phyloP scores from a whole-genome alignment of 2,888 invertebrate species.

The Drosophila nigritarsus region DNA sequence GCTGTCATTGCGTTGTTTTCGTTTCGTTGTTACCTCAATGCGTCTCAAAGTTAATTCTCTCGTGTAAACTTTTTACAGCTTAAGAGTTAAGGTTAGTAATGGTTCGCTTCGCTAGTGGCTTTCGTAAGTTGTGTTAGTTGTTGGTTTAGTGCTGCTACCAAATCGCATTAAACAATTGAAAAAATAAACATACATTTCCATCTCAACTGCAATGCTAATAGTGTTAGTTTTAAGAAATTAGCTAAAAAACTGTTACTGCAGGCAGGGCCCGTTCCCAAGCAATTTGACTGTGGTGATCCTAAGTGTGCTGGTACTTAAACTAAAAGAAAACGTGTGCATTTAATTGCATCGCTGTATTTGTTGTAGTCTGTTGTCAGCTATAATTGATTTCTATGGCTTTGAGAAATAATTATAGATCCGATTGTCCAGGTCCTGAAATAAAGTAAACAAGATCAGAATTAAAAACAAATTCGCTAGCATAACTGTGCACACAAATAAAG shows the following conservation, averaged over 20 bases:
- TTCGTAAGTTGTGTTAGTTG: slow-evolving; percentile 64
- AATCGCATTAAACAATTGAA: slow-evolving; percentile 73
- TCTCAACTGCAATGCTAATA: slow-evolving; percentile 59
- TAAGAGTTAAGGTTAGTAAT: slow-evolving; percentile 69
- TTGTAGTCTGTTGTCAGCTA: slow-evolving; percentile 67
- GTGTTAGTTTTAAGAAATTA: slow-evolving; percentile 61
- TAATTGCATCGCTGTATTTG: slow-evolving; percentile 41
- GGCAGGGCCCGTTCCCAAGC: slow-evolving; percentile 60
- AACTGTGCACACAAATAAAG: slow-evolving; percentile 68
- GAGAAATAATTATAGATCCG: slow-evolving; percentile 87
- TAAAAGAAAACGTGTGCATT: slow-evolving; percentile 57
- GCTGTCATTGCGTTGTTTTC: slow-evolving; percentile 54
- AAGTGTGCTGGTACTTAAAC: slow-evolving; percentile 66
- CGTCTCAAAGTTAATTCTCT: slow-evolving; percentile 42
- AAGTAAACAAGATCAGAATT: slow-evolving; percentile 49
- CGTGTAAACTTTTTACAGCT: slow-evolving; percentile 39
- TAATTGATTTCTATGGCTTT: slow-evolving; percentile 85
- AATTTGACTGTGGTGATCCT: slow-evolving; percentile 56
- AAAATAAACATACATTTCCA: slow-evolving; percentile 27
- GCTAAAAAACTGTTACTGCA: slow-evolving; percentile 62
- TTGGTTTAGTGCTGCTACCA: slow-evolving; percentile 75
- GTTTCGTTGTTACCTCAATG: slow-evolving; percentile 76
- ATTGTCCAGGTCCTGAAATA: slow-evolving; percentile 88
- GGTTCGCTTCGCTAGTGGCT: slow-evolving; percentile 68
- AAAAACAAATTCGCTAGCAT: background rate